Evolutionary conservation across 1,140 invertebrate species (phyloP), one percentile per base, ranked within the genome.

Genomic region (Anastatus disparis): DNA sequence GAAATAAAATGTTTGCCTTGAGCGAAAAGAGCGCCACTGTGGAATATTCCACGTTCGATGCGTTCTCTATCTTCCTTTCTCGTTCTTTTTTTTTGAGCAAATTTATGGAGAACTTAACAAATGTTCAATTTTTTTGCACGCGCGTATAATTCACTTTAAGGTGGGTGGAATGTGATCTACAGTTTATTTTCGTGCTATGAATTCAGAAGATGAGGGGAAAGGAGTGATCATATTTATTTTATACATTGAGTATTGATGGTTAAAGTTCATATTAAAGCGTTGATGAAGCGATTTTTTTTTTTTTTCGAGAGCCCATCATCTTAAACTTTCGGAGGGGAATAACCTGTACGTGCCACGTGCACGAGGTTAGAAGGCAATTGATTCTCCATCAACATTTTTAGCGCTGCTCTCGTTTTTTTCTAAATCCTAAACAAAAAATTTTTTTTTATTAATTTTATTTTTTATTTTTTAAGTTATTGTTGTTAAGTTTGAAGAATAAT

Each of bases 311-410:
- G 27, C 10, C 15, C 8, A 22, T 13, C 2, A 13, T 12, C 24
- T n/a, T 20, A 2, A 22, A 27, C 7, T 24, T 8, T 4, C 17
- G 24, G 35, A 27, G 40, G 56, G 31, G 27, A 63, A 58, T 71
- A 71, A 71, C 69, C 69, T 52, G 61, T 53, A 22, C 12, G 42
- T 50, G 65, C 65, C 67, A 70, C 67, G 67, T 70, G 67, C 67
- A 70, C 67, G 58, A 62, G 67, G 67, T 63, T 55, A 63, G 46
- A 42, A 56, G 44, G 35, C 52, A 22, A 40, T 50, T 63, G 48
- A 9, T 15, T 2, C 29, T 63, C 12, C 4, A 26, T 63, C 13
- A 15, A 9, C 7, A 1, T 46, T 29, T 29, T 12, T 1, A 26
- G 24, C 40, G 61, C 1, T 31, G 7, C 13, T 35, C n/a, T 17